Base-by-base conservation (phyloP, 2,888 invertebrate species). In the Xanthia togata region DNA sequence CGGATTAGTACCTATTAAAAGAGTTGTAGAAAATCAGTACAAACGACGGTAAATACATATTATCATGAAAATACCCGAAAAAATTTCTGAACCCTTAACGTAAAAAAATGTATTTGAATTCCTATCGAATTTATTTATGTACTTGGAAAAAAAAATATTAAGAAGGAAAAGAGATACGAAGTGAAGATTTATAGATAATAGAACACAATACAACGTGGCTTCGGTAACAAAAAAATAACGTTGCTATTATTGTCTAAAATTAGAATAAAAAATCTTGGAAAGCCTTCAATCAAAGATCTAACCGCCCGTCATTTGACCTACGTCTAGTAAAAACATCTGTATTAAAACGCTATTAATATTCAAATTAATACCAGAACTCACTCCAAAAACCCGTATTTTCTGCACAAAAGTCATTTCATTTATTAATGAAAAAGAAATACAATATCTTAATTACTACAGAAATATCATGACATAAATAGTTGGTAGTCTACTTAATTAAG, bases 401-500 rank as follows among this genome's bases (percentile, higher is more conserved):
- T 68, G 68, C 44, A 82, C n/a, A 35, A 77, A 47, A 82, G 77
- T 59, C 55, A 53, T 50, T 76, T 50, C 50, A 60, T 67, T 57
- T 64, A 82, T 70, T 78, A 78, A 78, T 83, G 63, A 78, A 81
- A 64, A 78, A 60, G 23, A 79, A 73, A 62, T 26, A 83, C 44
- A 71, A 50, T 53, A 80, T 50, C 60, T 67, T 53, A 73, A 79
- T 79, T 31, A 68, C 63, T 64, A 84, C 14, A 72, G 26, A 72
- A 85, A 85, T 78, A 62, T 85, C 72, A 67, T 2, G 65, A 82
- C 23, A 75, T 69, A 64, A 69, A 71, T 47, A 70, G 65, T 35
- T 20, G 57, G 41, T 44, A 60, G 57, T 72, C 67, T 44, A 67
- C 38, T 67, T 72, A 73, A 86, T 71, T 87, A 81, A 76, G 74